phyloP scores from a whole-genome alignment of 2,888 invertebrate species.

The Ptilodon capucinus region DNA sequence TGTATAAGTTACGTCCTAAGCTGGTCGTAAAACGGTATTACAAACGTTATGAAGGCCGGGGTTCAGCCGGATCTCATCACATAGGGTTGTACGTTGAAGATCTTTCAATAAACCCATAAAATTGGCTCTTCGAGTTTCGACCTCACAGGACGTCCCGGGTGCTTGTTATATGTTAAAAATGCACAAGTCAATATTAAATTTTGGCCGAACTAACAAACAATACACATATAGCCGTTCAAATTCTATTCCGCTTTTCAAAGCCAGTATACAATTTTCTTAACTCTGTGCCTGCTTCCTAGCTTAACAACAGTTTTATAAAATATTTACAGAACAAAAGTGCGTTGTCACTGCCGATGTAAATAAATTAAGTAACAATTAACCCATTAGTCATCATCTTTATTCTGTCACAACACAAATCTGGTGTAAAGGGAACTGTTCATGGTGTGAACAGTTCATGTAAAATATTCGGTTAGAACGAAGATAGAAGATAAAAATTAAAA shows the following conservation, averaged over 20 bases:
- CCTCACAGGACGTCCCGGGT: slow-evolving; percentile 38
- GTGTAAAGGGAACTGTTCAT: too few relatives aligned
- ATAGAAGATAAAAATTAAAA: slow-evolving; percentile 78
- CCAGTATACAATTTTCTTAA: too few relatives aligned
- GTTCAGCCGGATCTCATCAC: slow-evolving; percentile 75
- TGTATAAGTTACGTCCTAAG: slow-evolving; percentile 77
- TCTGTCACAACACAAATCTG: too few relatives aligned
- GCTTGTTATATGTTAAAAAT: slow-evolving; percentile 61
- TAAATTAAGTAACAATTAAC: too few relatives aligned
- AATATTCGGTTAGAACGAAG: slow-evolving; percentile 70
- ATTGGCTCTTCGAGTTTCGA: slow-evolving; percentile 58
- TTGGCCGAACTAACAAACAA: slow-evolving; percentile 63
- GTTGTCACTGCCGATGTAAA: too few relatives aligned
- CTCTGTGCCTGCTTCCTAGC: too few relatives aligned
- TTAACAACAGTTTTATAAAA: too few relatives aligned
- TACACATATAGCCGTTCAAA: slow-evolving; percentile 64
- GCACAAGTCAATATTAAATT: slow-evolving; percentile 70
- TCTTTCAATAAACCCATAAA: slow-evolving; percentile 74
- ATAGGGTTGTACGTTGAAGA: slow-evolving; percentile 67
- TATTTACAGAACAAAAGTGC: too few relatives aligned
- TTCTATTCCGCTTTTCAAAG: slow-evolving; percentile 62
- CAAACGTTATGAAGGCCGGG: slow-evolving; percentile 74
- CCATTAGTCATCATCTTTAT: too few relatives aligned
- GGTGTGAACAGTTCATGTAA: slow-evolving; percentile 46
- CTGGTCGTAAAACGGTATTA: slow-evolving; percentile 77